Conservation (phyloP, 2,888 invertebrate genomes). For the Dasypolia templi region DNA sequence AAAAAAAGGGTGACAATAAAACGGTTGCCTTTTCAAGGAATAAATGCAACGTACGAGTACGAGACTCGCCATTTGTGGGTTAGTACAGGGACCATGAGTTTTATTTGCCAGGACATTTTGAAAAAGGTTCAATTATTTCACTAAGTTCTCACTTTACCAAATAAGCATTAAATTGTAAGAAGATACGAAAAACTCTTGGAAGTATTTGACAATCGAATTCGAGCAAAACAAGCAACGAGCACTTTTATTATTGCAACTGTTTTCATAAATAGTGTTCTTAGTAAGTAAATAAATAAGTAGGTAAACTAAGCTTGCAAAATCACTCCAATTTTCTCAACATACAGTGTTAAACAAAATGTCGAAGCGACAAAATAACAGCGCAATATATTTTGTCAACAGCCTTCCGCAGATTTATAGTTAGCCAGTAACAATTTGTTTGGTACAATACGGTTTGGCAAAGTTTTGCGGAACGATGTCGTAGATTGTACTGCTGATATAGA, state of each 20-base stretch:
- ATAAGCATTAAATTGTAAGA: background rate
- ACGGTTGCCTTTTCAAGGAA: constrained; percentile 65
- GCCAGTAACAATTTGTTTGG: constrained; percentile 38
- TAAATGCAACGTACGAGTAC: constrained; percentile 70
- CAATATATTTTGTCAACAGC: constrained; percentile 42
- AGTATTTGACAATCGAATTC: background rate
- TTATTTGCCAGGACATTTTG: constrained; percentile 26
- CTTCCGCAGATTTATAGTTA: constrained; percentile 46
- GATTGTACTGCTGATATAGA: constrained; percentile 19
- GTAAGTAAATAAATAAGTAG: background rate
- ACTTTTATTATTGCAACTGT: background rate
- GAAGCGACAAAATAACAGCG: constrained; percentile 30
- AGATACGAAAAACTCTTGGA: background rate
- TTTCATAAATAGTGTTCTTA: background rate
- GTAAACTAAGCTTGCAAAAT: background rate
- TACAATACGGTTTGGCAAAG: constrained; percentile 40
- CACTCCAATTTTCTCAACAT: background rate
- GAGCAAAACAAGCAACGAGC: background rate
- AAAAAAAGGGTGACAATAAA: constrained; percentile 71
- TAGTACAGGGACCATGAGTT: constrained; percentile 53
- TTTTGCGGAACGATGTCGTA: constrained; percentile 14
- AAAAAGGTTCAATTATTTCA: background rate
- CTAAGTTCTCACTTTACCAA: background rate
- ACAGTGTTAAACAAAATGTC: constrained; percentile 37
- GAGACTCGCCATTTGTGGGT: constrained; percentile 60